Evolutionary conservation across 2,888 invertebrate species (phyloP).

Genomic region (Aethes cnicana): DNA sequence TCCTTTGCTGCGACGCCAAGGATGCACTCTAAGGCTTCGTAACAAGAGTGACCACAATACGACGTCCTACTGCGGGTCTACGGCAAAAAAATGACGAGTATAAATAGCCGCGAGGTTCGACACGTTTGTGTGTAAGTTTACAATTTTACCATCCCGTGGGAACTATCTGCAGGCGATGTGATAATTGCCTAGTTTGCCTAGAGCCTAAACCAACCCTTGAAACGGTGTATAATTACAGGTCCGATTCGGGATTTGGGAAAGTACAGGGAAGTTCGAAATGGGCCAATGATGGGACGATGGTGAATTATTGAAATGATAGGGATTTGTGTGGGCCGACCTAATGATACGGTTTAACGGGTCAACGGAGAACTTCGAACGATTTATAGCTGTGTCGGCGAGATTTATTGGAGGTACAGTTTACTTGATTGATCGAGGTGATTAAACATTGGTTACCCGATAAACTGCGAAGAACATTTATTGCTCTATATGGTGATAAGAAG

Average conservation of each 20-base stretch:
- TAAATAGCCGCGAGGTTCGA: slow-evolving; percentile 64
- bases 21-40: slow-evolving; percentile 64
- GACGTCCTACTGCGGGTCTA: slow-evolving; percentile 52
- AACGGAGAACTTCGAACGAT: slow-evolving; percentile 42
- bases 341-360: slow-evolving; percentile 53
- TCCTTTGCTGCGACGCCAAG: slow-evolving; percentile 38
- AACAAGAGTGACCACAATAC: slow-evolving; percentile 59
- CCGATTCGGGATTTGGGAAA: slow-evolving; percentile 45
- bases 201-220: slow-evolving; percentile 64
- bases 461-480: slow-evolving; percentile 24
- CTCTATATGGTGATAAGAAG: slow-evolving; percentile 11
- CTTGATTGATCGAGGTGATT: slow-evolving; percentile 26
- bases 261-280: slow-evolving; percentile 48
- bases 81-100: slow-evolving; percentile 60
- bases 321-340: slow-evolving; percentile 51
- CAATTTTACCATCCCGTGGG: slow-evolving; percentile 75
- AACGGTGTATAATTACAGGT: slow-evolving; percentile 66
- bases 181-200: slow-evolving; percentile 77
- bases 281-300: slow-evolving; percentile 45
- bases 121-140: slow-evolving; percentile 68
- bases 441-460: slow-evolving; percentile 28
- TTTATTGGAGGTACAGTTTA: slow-evolving; percentile 23
- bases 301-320: slow-evolving; percentile 62
- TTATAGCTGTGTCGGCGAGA: slow-evolving; percentile 22
- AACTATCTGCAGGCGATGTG: slow-evolving; percentile 69